Conservation (phyloP, 2,113 vertebrate genomes). For the Dicerorhinus sumatrensis region DNA sequence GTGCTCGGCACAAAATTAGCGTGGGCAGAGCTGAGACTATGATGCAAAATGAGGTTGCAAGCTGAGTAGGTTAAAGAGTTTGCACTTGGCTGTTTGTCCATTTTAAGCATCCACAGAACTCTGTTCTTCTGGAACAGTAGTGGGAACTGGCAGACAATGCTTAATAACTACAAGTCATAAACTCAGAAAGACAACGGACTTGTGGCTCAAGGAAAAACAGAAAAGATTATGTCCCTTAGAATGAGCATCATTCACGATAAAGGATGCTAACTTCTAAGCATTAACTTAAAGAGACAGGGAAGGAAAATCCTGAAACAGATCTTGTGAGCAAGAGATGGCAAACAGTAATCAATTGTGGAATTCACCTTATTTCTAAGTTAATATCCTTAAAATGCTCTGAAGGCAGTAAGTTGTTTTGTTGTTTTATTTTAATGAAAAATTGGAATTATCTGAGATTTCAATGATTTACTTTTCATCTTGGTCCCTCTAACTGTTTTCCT, state of each 20-base stretch:
- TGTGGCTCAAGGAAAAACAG: not conserved
- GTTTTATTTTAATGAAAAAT: not conserved
- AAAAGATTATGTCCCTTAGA: not conserved
- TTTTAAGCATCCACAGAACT: not conserved
- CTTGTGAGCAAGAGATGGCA: not conserved
- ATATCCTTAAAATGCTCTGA: not conserved
- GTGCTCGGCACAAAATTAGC: too few species aligned
- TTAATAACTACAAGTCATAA: not conserved
- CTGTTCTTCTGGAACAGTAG: not conserved
- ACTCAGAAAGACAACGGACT: not conserved
- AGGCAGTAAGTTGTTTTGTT: not conserved
- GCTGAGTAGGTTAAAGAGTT: too few species aligned
- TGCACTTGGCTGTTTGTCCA: not conserved
- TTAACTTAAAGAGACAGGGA: not conserved
- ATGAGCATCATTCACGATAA: not conserved
- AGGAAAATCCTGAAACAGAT: not conserved
- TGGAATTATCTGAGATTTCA: not conserved
- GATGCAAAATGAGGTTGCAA: not conserved
- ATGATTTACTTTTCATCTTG: not conserved
- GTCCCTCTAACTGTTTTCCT: not conserved
- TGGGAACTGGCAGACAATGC: not conserved
- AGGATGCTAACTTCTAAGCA: too few species aligned
- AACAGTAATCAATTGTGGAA: not conserved
- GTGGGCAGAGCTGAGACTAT: not conserved
- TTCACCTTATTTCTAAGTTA: not conserved